phyloP scores from a whole-genome alignment of 2,888 invertebrate species.

The Malacosoma neustria region DNA sequence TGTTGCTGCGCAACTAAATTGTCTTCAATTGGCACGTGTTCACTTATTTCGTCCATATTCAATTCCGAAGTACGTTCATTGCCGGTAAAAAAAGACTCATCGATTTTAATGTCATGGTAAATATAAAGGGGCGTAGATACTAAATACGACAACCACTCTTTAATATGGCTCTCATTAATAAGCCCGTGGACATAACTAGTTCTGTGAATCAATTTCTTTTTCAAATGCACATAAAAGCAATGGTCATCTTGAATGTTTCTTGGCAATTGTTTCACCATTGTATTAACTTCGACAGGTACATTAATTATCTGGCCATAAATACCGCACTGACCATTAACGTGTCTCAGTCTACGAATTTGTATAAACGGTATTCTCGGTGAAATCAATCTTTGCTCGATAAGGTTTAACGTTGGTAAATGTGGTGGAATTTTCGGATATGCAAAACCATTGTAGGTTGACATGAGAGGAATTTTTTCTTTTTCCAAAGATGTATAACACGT shows the following conservation, averaged over 20 bases:
- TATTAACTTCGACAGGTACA: conserved; percentile 21
- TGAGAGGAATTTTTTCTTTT: conserved; percentile 17
- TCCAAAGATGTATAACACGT: conserved; percentile 23
- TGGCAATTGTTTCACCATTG: conserved; percentile 21
- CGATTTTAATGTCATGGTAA: conserved; percentile 15
- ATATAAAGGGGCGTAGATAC: conserved; percentile 19
- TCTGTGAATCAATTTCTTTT: conserved; percentile 12
- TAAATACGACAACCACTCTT: conserved; percentile 19
- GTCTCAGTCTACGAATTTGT: conserved; percentile 23
- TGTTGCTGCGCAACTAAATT: conserved; percentile 16
- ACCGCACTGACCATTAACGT: conserved; percentile 18
- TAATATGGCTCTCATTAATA: conserved; percentile 17
- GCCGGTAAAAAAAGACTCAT: conserved; percentile 14
- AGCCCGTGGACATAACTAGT: conserved; percentile 17
- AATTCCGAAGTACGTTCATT: conserved; percentile 12
- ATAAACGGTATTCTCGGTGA: conserved; percentile 21
- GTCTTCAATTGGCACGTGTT: conserved; percentile 19
- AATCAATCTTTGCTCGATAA: conserved; percentile 27
- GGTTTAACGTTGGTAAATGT: conserved; percentile 26
- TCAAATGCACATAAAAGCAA: conserved; percentile 7
- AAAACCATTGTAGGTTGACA: conserved; percentile 31
- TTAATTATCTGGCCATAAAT: conserved; percentile 26
- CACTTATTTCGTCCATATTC: conserved; percentile 17
- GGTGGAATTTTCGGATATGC: conserved; percentile 28
- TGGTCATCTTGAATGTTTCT: conserved; percentile 20